Evolutionary conservation across 2,888 invertebrate genomes (phyloP).

Genomic region (Dolichomitus sp.): DNA sequence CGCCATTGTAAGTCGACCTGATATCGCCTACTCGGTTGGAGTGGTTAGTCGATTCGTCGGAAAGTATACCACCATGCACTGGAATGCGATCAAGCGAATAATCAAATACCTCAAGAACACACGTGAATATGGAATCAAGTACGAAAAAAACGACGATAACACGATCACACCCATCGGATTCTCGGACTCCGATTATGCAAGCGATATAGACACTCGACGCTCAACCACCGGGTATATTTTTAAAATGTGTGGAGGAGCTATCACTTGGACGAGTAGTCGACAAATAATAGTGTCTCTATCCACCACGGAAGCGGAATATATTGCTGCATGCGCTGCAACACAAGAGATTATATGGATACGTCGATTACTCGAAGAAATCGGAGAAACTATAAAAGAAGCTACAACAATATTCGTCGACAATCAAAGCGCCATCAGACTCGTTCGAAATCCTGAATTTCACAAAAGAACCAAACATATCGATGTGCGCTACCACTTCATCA

Average conservation of each 20-base stretch:
- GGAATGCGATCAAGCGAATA: constrained; percentile 1
- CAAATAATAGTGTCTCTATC: not conserved
- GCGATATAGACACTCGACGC: not conserved
- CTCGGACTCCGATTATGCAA: not conserved
- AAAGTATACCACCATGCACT: not conserved
- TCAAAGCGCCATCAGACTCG: constrained; percentile 79
- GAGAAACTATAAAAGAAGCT: too few species aligned
- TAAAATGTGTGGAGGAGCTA: not conserved
- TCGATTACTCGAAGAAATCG: not conserved
- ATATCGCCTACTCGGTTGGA: constrained; percentile 62
- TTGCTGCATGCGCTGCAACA: not conserved
- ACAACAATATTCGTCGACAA: constrained; percentile 12
- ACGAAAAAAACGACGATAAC: not conserved
- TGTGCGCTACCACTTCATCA: constrained; percentile 12
- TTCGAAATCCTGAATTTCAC: constrained; percentile 6
- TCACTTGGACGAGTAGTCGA: not conserved
- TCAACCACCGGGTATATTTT: not conserved
- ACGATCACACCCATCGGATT: not conserved
- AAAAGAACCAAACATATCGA: constrained; percentile 36
- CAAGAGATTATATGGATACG: not conserved
- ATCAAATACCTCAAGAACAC: not conserved
- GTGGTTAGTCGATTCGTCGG: not conserved
- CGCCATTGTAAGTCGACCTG: constrained; percentile 61
- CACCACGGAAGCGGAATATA: not conserved
- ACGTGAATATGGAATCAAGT: not conserved